Evolutionary conservation across 2,113 vertebrate genomes (phyloP), one percentile per base, ranked within the genome.

Genomic region (Rhagologus leucostigma): DNA sequence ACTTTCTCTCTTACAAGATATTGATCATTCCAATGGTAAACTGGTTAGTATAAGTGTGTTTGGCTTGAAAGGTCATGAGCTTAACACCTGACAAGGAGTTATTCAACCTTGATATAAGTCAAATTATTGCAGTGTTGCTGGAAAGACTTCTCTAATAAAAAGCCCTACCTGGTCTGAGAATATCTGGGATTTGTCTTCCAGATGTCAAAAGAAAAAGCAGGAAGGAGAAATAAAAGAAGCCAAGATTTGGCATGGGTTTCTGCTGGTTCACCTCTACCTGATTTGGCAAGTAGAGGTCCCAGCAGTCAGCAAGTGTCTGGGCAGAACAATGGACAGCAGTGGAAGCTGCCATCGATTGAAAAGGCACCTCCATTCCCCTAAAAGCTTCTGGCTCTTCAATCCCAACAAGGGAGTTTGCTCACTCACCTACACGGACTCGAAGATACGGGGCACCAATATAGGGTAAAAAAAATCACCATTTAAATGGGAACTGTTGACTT

Each of bases 21-120:
- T 91, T 93, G 95, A 96, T 89, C 94, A 95, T 96, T 87, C 91
- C 57, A 90, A 92, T 91, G 84, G 92, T 92, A 97, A 97, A 97
- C 95, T 96, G 95, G 96, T 97, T 97, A 95, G 97, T 79, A n/a
- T 55, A 92, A 88, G 90, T 56, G 92, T 94, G 71, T 62, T 82
- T 93, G 94, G 96, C 88, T 94, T 91, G 94, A 96, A 96, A 97
- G 96, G 89, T 92, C 93, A 97, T 60, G 89, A 85, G 91, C 60
- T 96, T 91, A 96, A 96, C 90, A 95, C 82, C 50, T 89, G 92
- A 91, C 97, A 94, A 88, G 68, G 79, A 70, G 78, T 92, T 93
- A 87, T 76, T 95, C 89, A 96, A 90, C 96, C 97, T 95, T 96
- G 97, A 96, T 95, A 46, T 90, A 94, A 96, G 93, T 94, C 93